Evolutionary conservation across 2,113 vertebrate species (phyloP), one percentile per base, ranked within the genome.

Genomic region (Nerophis lumbriciformis): DNA sequence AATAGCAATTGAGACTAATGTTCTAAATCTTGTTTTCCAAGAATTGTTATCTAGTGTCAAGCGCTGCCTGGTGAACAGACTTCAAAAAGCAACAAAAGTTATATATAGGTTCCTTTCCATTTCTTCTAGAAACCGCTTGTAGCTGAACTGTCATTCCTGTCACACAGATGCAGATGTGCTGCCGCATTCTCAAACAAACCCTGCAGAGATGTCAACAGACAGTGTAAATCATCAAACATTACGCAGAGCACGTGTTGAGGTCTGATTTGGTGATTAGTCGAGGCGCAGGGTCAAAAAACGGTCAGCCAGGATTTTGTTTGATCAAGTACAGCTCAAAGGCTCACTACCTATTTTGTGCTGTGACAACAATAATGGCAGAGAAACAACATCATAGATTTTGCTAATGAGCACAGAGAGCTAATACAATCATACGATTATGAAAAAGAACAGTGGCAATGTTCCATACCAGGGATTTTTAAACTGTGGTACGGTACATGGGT

Each of bases 281-380:
- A 57, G 16, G 38, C 38, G n/a, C 54, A 9, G 38, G 54, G 37
- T 57, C 54, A 57, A 19, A 56, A 19, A 16, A 56, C 38, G 54
- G 54, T 56, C 54, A 56, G 37, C 38, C 37, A 57, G 54, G 54
- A 57, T 42, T 55, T 42, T 57, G 38, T 57, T 55, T 55, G 36
- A 55, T 55, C 38, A 55, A 55, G 54, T 42, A 19, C 54, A 57
- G 54, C 54, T 6, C 54, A 42, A 42, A 57, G 10, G 54, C 54
- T 57, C 8, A 39, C 37, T 42, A 57, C 54, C 54, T 57, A 57
- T 57, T 57, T 42, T 16, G 5, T 12, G 54, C n/a, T 12, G 8
- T 5, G 37, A 55, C 9, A 16, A 16, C 52, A 57, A 15, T 38
- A 42, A 44, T 44, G 54, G 36, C 38, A 57, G 37, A 6, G 38